These are phyloP conservation scores for Eumacrocentrus americanus DNA, from an alignment of 2,888 invertebrate species.

Conservation along the genomic window DNA sequence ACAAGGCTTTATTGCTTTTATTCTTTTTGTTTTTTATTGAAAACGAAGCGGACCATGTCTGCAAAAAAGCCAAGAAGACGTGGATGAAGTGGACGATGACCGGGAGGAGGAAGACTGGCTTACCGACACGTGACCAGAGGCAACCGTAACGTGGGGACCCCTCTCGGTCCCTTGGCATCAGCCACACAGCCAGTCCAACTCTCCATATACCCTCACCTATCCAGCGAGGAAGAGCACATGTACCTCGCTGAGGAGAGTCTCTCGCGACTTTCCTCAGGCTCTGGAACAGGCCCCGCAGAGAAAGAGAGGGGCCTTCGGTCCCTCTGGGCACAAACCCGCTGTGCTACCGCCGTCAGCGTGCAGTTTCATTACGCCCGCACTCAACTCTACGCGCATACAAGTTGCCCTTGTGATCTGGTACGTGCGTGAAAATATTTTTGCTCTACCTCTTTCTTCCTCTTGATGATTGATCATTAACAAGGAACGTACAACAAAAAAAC, in stretches of 20 bases:
- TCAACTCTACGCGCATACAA: slow-evolving; percentile 50
- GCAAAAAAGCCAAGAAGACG: no score
- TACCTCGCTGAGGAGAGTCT: not conserved
- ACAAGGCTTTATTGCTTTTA: no score
- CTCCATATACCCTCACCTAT: not conserved
- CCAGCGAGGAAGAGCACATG: slow-evolving; percentile 1
- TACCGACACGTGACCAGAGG: slow-evolving; percentile 12
- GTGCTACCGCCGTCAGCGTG: slow-evolving; percentile 49
- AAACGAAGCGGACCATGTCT: no score
- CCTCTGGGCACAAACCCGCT: slow-evolving; percentile 25
- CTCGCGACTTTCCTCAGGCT: not conserved
- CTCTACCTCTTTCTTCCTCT: not conserved
- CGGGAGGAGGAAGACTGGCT: slow-evolving; percentile 6
- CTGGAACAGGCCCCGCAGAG: slow-evolving; percentile 4
- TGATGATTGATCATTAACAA: not conserved
- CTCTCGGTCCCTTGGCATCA: slow-evolving; percentile 6
- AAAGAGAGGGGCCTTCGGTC: slow-evolving; percentile 16
- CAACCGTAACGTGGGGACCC: slow-evolving; percentile 16
- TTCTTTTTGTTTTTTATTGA: no score
- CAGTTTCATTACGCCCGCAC: slow-evolving; percentile 56
- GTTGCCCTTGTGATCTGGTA: slow-evolving; percentile 40
- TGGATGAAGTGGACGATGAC: not conserved
- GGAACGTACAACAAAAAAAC: no score
- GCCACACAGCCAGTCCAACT: not conserved
- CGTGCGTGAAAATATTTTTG: slow-evolving; percentile 19